Evolutionary conservation across 2,113 vertebrate species (phyloP), one percentile per base, ranked within the genome.

Genomic region (Dicaeum eximium): DNA sequence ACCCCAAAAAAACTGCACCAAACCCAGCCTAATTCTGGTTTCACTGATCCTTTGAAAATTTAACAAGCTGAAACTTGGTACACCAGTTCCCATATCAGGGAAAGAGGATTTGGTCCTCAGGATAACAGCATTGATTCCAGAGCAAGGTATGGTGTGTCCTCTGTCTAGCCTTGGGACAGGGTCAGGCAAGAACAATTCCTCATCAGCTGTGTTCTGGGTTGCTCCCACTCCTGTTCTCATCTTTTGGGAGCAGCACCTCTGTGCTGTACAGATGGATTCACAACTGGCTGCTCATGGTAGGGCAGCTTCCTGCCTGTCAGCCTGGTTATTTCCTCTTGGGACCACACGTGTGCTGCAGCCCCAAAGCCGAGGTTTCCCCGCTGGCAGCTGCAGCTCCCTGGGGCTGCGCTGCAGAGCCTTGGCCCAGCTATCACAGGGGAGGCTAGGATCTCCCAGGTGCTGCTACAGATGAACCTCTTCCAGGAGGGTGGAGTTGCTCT

Each of bases 281-380:
- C 65, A 58, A 4, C 47, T 57, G 74, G 50, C 64, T 86, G 86
- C 75, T 86, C 0, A 0, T 60, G 62, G 21, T 73, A 11, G 35
- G 73, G 86, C 86, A 84, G 48, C 35, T 93, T 93, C 80, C 92
- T 92, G 61, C 80, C n/a, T 48, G 13, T 64, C 44, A 37, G 75
- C 7, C 20, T 50, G 3, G 35, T 22, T 53, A 2, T 67, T 92
- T 94, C 71, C 86, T 86, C 50, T 25, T 0, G 2, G 85, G 45
- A 60, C 20, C 27, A 10, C 0, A 2, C 0, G 0, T 61, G 54
- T 38, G 66, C 74, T 54, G 53, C 67, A 14, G 15, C 58, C 53
- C 64, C 75, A 47, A 56, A 93, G 67, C 79, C 16, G 42, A 90
- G 92, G 81, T 82, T 91, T 88, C 58, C 62, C 70, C 0, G 1